phyloP scores from a whole-genome alignment of 2,888 invertebrate genomes.

The Linnaemya vulpina region DNA sequence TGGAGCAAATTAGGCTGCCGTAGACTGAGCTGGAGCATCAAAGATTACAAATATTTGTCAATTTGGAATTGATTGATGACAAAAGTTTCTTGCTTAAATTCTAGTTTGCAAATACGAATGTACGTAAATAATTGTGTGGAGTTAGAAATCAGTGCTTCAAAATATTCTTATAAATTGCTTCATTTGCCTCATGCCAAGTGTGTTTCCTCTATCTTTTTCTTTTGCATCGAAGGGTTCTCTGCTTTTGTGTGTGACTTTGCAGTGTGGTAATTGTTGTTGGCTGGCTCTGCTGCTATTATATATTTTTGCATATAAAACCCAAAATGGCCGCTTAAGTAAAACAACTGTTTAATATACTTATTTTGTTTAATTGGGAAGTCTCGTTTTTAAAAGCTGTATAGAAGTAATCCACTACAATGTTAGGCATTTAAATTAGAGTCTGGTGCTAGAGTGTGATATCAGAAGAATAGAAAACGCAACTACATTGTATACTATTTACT shows the following conservation, averaged over 20 bases:
- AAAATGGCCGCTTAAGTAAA: constrained; percentile 80
- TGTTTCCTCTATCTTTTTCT: constrained; percentile 21
- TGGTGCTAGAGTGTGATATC: neutral
- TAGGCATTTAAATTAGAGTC: neutral
- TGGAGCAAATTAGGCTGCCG: constrained; percentile 29
- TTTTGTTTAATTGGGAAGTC: constrained; percentile 35
- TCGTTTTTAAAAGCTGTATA: constrained; percentile 27
- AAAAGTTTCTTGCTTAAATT: neutral
- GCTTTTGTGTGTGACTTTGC: constrained; percentile 49
- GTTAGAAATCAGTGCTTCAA: neutral
- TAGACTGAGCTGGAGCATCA: neutral
- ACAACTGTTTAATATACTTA: constrained; percentile 57
- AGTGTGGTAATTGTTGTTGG: constrained; percentile 37
- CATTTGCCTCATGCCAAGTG: neutral
- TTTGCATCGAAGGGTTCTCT: constrained; percentile 52
- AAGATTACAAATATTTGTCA: constrained; percentile 11
- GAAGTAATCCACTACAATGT: neutral
- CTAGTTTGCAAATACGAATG: neutral
- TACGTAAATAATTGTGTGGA: neutral
- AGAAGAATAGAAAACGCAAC: constrained; percentile 10
- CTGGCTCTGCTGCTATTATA: constrained; percentile 47
- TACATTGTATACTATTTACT: neutral
- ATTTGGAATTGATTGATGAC: neutral
- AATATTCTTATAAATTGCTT: neutral
- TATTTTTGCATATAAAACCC: constrained; percentile 75